Conservation (phyloP, 2,797 vertebrate genomes). For the Enoplosus armatus region DNA sequence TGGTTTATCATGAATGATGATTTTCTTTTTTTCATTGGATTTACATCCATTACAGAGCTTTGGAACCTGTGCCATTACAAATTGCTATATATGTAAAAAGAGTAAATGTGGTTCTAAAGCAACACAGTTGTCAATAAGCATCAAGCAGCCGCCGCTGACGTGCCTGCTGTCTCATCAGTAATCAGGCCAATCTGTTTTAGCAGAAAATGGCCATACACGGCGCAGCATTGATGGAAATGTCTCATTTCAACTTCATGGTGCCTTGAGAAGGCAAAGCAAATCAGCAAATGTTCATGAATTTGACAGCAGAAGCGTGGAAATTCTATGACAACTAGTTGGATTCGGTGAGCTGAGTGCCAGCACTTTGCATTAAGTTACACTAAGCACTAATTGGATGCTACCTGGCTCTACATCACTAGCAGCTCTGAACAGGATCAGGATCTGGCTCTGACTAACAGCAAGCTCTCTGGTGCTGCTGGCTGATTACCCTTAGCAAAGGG, state of each 20-base stretch:
- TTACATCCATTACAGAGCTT: constrained; percentile 72
- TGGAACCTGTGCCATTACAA: constrained; percentile 75
- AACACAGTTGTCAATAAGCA: constrained; percentile 81
- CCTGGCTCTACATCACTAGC: constrained; percentile 85
- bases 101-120: constrained; percentile 77
- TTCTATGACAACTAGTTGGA: constrained; percentile 85
- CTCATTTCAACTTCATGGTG: constrained; percentile 84
- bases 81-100: constrained; percentile 78
- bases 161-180: constrained; percentile 79
- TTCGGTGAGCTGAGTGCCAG: constrained; percentile 79
- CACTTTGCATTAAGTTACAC: constrained; percentile 86
- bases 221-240: constrained; percentile 77
- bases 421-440: constrained; percentile 75
- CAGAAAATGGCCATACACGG: constrained; percentile 76
- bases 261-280: constrained; percentile 85
- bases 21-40: constrained; percentile 62
- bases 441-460: constrained; percentile 82
- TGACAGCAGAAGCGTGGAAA: constrained; percentile 84
- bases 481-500: constrained; percentile 83
- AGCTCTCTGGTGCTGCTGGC: constrained; percentile 84
- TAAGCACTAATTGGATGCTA: constrained; percentile 88
- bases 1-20: constrained; percentile 48
- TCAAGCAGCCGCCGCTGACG: constrained; percentile 74
- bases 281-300: constrained; percentile 81
- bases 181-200: constrained; percentile 86